These are phyloP conservation scores for Ondatra zibethicus DNA, from an alignment of 2,113 vertebrate species.

Conservation along the genomic window DNA sequence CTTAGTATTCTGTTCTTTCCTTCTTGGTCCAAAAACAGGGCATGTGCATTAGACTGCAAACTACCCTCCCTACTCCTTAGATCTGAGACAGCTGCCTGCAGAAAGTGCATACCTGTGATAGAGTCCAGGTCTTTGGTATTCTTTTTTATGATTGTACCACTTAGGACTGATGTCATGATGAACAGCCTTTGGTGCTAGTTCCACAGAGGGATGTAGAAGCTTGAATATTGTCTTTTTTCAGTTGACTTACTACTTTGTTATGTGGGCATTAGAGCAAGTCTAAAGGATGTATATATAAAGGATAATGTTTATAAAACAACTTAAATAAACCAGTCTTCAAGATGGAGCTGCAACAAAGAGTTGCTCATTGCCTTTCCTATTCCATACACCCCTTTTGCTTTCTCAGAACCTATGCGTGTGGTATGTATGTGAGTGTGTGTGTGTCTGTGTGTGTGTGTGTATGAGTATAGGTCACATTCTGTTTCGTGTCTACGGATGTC, in stretches of 20 bases:
- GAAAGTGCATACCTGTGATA: not conserved
- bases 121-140: not conserved
- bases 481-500: not conserved
- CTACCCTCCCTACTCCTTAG: not conserved
- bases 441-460: not conserved
- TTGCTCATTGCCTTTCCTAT: not conserved
- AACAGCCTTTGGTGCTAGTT: not conserved
- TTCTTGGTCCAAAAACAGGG: not conserved
- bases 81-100: not conserved
- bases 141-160: conserved; percentile 31
- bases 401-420: not conserved
- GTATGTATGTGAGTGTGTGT: not conserved
- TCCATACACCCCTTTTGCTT: not conserved
- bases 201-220: conserved; percentile 31
- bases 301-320: not conserved
- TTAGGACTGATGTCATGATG: not conserved
- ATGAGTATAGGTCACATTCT: not conserved
- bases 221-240: conserved; percentile 22
- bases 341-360: not conserved
- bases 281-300: not conserved
- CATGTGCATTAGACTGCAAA: not conserved
- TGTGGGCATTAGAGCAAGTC: not conserved
- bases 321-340: not conserved
- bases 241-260: not conserved
- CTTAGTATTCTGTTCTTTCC: conserved; percentile 48